Base-by-base conservation (phyloP, 2,888 invertebrate species). In the Blomia tropicalis region DNA sequence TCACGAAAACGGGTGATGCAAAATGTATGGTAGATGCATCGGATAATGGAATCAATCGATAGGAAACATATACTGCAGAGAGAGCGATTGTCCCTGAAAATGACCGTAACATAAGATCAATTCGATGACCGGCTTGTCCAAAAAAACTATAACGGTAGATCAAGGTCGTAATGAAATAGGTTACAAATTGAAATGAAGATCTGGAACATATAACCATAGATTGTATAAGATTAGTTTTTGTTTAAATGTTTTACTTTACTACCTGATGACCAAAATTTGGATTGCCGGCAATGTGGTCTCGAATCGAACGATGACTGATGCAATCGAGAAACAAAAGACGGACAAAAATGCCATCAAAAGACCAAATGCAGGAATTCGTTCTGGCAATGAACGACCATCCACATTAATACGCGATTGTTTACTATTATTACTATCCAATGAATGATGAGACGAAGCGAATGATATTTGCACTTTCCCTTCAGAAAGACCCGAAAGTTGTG, bases 21-120 rank as follows among this genome's bases (percentile, higher is more conserved):
- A 90, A 90, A 29, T 89, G 87, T 66, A 87, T 84, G 1, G 87
- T 87, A 4, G 87, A 87, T 25, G 89, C 88, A 74, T 90, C 89
- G 36, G 88, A 89, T 66, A 90, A 74, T 1, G 88, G 88, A 86
- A 90, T 89, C 71, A 87, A 27, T 22, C 62, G 62, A 30, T 62
- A 62, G 19, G 62, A 58, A 23, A 58, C 23, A 31, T 43, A 62
- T 22, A 62, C 43, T 4, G 41, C 19, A 2, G 56, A 56, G 4
- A 41, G 11, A 2, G 62, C n/a, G 4, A 41, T 41, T 3, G 62
- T 62, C 7, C 62, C 62, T 11, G 56, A 56, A 3, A 62, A 25
- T 2, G 56, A 32, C 3, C 62, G 56, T 11, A 56, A 31, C 1
- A 56, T 17, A 14, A 62, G 19, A n/a, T 62, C 27, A 17, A 56